A percentile compares a stretch with the other conserved stretches of the same genome.
phyloP scores from a whole-genome alignment of 2,113 vertebrate genomes.

The Zingel zingel region DNA sequence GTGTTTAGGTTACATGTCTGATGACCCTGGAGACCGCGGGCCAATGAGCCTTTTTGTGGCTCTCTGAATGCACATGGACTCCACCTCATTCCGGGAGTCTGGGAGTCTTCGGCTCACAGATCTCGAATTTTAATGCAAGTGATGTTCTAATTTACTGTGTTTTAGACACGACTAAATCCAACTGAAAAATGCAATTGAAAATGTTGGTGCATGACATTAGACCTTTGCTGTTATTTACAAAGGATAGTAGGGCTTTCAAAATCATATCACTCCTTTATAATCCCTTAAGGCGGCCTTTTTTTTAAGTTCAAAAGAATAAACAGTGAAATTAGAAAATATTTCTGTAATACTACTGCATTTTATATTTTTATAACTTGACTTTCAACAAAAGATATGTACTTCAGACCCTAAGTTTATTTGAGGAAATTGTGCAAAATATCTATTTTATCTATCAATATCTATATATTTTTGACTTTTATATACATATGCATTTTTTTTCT shows the following conservation, averaged over 20 bases:
- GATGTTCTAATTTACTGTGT: constrained; percentile 36
- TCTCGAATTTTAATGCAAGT: constrained; percentile 3
- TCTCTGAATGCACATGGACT: constrained; percentile 26
- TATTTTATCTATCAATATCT: background rate
- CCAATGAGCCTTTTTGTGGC: constrained; percentile 54
- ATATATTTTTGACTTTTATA: background rate
- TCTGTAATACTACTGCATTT: background rate
- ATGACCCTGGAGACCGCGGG: constrained; percentile 60
- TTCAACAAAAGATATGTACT: background rate
- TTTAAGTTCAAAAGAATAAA: background rate
- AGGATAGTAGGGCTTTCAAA: background rate
- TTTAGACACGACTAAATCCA: background rate
- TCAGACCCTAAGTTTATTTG: background rate
- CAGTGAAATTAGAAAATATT: background rate
- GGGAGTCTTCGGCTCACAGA: background rate
- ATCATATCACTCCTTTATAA: background rate
- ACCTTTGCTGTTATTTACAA: background rate
- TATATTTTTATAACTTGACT: background rate
- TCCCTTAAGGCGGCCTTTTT: background rate
- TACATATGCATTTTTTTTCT: background rate
- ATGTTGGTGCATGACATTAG: background rate
- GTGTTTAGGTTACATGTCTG: constrained; percentile 59
- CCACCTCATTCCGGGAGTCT: constrained; percentile 32
- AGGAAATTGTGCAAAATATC: background rate
- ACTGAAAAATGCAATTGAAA: background rate